A percentile compares a stretch with the other conserved stretches of the same genome.
Conservation (phyloP, 2,888 invertebrate genomes). For the Dryobota labecula region DNA sequence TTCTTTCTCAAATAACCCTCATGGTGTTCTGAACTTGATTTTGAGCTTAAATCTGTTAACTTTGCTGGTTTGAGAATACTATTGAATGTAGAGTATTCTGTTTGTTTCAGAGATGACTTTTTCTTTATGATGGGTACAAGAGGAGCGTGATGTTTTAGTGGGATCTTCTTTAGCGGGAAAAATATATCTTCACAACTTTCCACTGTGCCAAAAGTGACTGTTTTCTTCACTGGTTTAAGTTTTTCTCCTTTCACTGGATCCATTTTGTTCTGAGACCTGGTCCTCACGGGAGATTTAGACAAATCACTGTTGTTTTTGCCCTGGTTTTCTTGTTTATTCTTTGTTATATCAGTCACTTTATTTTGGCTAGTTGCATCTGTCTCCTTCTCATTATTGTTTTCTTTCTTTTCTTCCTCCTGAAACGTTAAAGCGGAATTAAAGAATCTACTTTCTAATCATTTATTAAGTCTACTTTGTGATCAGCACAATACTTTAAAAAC, state of each 20-base stretch:
- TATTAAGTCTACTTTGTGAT: neutral
- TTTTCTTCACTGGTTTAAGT: constrained; percentile 91
- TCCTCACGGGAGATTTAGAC: constrained; percentile 86
- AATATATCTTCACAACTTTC: constrained; percentile 92
- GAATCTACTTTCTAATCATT: neutral
- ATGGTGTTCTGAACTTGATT: constrained; percentile 88
- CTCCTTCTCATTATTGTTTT: constrained; percentile 85
- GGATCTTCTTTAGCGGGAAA: constrained; percentile 90
- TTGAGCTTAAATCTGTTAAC: constrained; percentile 91
- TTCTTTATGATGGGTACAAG: constrained; percentile 92
- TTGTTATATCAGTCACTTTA: constrained; percentile 74
- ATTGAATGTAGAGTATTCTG: constrained; percentile 90
- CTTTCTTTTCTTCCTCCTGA: constrained; percentile 90
- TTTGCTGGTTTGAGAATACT: constrained; percentile 92
- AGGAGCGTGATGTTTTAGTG: constrained; percentile 91
- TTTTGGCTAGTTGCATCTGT: constrained; percentile 76
- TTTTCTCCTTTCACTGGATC: constrained; percentile 84
- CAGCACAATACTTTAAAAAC: neutral
- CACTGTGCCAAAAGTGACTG: constrained; percentile 92
- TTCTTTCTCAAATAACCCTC: constrained; percentile 87
- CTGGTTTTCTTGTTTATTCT: constrained; percentile 72
- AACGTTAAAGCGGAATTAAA: constrained; percentile 61
- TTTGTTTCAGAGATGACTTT: constrained; percentile 90
- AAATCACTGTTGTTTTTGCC: constrained; percentile 75
- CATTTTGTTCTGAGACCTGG: constrained; percentile 89